phyloP scores from a whole-genome alignment of 1,140 invertebrate species.

The Lepidurus arcticus region DNA sequence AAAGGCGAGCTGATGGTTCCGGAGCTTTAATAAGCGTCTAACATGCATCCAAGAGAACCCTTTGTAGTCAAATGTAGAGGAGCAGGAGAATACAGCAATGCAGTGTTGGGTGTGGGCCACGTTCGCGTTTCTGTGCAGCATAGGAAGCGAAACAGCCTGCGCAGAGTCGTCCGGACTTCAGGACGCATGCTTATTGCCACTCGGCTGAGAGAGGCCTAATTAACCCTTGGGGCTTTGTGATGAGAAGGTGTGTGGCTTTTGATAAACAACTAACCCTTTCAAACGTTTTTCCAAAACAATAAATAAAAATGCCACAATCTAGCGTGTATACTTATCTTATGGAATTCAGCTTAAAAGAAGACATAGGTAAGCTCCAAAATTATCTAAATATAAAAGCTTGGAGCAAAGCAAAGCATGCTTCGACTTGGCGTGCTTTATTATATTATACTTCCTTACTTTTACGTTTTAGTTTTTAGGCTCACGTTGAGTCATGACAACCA shows the following conservation, averaged over 20 bases:
- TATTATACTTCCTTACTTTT: too few species aligned
- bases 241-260: background rate
- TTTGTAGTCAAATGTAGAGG: background rate
- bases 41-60: background rate
- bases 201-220: constrained; percentile 7
- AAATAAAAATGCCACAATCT: background rate
- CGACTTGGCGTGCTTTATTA: too few species aligned
- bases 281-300: background rate
- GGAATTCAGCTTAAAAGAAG: background rate
- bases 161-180: background rate
- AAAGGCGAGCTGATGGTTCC: constrained; percentile 37
- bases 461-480: too few species aligned
- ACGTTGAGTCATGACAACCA: background rate
- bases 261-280: background rate
- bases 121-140: background rate
- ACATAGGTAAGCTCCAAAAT: background rate
- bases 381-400: too few species aligned
- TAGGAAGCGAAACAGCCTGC: background rate
- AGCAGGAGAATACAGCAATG: constrained; percentile 13
- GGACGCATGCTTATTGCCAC: background rate
- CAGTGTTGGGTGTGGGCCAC: background rate
- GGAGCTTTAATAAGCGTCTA: background rate
- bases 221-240: constrained; percentile 2
- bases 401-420: too few species aligned
- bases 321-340: constrained; percentile 1